A percentile compares a stretch with the other conserved stretches of the same genome.
Conservation (phyloP, 2,888 invertebrate genomes). For the Drosophila melanocephala region DNA sequence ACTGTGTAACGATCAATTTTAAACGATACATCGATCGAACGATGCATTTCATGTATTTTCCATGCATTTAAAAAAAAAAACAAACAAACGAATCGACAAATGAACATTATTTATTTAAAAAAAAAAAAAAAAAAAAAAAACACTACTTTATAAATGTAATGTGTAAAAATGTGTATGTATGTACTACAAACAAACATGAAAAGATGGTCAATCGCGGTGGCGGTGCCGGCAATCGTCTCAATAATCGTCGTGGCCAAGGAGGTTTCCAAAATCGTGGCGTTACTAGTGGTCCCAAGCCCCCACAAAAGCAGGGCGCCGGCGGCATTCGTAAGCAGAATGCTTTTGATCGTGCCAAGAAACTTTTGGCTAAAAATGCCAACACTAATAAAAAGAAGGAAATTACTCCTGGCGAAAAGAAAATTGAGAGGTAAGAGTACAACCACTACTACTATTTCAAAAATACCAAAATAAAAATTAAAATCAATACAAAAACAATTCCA, state of each 20-base stretch:
- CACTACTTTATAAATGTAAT: slow-evolving; percentile 41
- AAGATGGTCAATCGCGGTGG: slow-evolving; percentile 85
- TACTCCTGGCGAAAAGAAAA: slow-evolving; percentile 86
- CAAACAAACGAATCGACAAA: slow-evolving; percentile 3
- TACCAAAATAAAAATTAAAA: slow-evolving; percentile 47
- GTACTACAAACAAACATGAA: slow-evolving; percentile 59
- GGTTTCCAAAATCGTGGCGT: slow-evolving; percentile 85
- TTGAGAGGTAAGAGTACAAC: slow-evolving; percentile 85
- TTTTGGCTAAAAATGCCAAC: slow-evolving; percentile 86
- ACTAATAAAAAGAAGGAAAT: slow-evolving; percentile 86
- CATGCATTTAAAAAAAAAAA: neutral
- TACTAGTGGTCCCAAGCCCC: slow-evolving; percentile 83
- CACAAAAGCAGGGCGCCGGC: slow-evolving; percentile 85
- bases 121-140: neutral
- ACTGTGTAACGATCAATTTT: slow-evolving; percentile 26
- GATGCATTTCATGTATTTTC: slow-evolving; percentile 3
- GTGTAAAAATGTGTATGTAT: slow-evolving; percentile 27
- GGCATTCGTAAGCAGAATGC: slow-evolving; percentile 86
- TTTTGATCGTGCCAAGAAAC: slow-evolving; percentile 86
- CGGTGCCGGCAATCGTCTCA: slow-evolving; percentile 81
- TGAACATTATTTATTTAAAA: slow-evolving; percentile 1
- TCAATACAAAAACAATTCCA: slow-evolving; percentile 44
- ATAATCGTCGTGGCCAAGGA: slow-evolving; percentile 85
- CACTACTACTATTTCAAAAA: slow-evolving; percentile 46
- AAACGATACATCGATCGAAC: slow-evolving; percentile 32